Percentiles rank a stretch among this genome's conserved stretches.
Evolutionary conservation across 2,113 vertebrate species (phyloP).

Genomic region (Ctenodactylus gundi): DNA sequence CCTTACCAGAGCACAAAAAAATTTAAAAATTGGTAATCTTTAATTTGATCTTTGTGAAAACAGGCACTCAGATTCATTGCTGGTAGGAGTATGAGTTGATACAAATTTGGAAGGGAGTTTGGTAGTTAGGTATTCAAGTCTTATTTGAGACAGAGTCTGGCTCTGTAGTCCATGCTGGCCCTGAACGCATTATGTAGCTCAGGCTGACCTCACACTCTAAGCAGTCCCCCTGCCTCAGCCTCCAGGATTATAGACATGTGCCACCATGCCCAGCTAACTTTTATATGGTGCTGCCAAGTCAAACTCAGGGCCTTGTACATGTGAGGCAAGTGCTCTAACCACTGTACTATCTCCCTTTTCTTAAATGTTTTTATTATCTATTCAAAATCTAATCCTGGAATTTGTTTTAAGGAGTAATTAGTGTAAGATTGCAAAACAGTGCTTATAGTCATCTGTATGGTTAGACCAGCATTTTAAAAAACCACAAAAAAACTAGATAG

Average conservation of each 20-base stretch:
- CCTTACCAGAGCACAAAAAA: not conserved
- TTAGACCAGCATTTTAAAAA: not conserved
- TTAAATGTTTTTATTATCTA: slow-evolving; percentile 37
- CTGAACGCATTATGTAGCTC: too few relatives aligned
- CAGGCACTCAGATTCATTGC: not conserved
- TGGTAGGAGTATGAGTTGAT: not conserved
- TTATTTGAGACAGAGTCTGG: too few relatives aligned
- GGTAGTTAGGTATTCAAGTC: not conserved
- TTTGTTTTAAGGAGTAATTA: not conserved
- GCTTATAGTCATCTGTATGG: not conserved
- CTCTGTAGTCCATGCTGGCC: too few relatives aligned
- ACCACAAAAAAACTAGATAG: not conserved
- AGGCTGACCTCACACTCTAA: too few relatives aligned
- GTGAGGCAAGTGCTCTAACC: too few relatives aligned
- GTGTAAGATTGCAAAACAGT: not conserved
- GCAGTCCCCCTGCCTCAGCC: too few relatives aligned
- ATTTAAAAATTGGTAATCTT: not conserved
- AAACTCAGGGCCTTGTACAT: too few relatives aligned
- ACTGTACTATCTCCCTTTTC: too few relatives aligned
- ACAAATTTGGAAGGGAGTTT: not conserved
- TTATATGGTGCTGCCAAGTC: too few relatives aligned
- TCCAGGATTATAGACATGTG: too few relatives aligned
- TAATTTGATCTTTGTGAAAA: not conserved
- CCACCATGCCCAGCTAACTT: too few relatives aligned
- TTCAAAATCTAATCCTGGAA: not conserved